Evolutionary conservation across 1,140 invertebrate genomes (phyloP).

Genomic region (Hirudo medicinalis): DNA sequence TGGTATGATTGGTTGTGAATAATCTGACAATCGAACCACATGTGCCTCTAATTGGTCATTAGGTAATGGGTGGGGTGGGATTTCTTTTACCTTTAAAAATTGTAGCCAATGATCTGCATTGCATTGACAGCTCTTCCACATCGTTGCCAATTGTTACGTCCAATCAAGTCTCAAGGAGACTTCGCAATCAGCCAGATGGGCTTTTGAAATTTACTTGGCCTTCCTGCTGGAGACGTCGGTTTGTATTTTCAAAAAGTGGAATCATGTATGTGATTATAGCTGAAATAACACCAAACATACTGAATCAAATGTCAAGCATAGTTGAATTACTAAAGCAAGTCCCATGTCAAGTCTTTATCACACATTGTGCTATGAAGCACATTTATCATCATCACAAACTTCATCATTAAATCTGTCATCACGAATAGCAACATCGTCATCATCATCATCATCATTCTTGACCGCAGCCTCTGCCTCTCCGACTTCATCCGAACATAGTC

Average conservation of each 20-base stretch:
- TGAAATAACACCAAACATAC: no score
- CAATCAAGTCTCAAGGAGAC: neutral
- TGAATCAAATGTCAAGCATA: no score
- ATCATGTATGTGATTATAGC: neutral
- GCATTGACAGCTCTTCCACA: neutral
- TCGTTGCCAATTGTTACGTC: neutral
- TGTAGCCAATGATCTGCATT: neutral
- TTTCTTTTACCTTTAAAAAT: neutral
- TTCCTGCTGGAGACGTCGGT: neutral
- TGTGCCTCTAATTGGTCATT: no score
- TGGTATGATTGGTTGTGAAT: no score
- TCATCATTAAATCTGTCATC: no score
- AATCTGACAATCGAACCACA: no score
- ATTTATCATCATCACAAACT: no score
- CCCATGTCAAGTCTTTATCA: no score
- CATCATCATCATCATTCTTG: no score
- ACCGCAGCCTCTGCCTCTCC: neutral
- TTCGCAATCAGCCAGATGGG: neutral
- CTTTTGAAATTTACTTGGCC: neutral
- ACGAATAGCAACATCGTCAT: no score
- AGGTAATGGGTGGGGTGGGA: neutral
- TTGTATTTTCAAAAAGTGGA: neutral
- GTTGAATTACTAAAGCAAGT: no score
- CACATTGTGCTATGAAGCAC: no score
- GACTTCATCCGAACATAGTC: neutral